Evolutionary conservation across 2,888 invertebrate genomes (phyloP).

Genomic region (Eupithecia inturbata): DNA sequence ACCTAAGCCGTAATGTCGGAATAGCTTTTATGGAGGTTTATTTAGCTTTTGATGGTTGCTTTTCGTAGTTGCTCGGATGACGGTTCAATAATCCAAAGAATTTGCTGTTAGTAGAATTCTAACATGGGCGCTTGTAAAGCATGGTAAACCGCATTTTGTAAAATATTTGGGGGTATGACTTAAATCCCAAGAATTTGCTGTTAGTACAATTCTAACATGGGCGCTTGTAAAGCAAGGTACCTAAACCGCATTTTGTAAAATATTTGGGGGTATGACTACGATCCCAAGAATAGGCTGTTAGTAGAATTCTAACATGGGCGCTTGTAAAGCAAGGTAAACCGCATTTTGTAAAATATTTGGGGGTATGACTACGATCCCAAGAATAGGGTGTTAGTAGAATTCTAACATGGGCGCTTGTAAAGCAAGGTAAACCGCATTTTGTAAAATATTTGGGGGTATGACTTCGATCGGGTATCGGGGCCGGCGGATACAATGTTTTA

Average conservation of each 20-base stretch:
- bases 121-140: neutral
- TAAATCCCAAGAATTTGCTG: no score
- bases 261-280: no score
- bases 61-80: neutral
- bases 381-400: no score
- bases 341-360: neutral
- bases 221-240: no score
- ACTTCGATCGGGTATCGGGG: no score
- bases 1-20: slow-evolving; percentile 15
- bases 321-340: neutral
- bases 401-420: no score
- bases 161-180: neutral
- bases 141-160: neutral
- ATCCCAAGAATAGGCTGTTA: neutral
- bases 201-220: no score
- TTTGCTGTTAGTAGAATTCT: neutral
- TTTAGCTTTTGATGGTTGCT: slow-evolving; percentile 12
- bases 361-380: no score
- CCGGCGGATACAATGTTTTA: no score
- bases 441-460: no score
- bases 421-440: no score
- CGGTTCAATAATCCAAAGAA: neutral
- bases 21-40: slow-evolving; percentile 25
- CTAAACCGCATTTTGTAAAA: no score
- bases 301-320: neutral